Evolutionary conservation across 2,797 vertebrate species (phyloP), one percentile per base, ranked within the genome.

Genomic region (Sparus aurata): DNA sequence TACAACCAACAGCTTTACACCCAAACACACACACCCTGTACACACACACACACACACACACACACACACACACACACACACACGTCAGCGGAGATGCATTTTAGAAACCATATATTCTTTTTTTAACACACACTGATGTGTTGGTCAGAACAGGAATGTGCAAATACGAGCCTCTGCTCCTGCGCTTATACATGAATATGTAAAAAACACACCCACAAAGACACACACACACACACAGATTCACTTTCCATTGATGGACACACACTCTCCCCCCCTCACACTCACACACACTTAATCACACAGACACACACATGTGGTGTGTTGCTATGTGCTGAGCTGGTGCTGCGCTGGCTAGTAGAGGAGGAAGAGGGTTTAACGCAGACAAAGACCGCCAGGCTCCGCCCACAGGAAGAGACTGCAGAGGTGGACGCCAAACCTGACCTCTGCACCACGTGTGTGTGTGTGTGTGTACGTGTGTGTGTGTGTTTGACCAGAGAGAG

Each of bases 361-460:
- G 82, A 89, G 87, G 91, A 91, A 89, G 86, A 84, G 87, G 87
- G 85, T 89, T 93, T 95, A 95, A 90, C 85, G 73, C 80, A 73
- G 88, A 89, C 92, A 93, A 93, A 92, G 91, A 87, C 92, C 85
- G 75, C 89, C 49, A 91, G 88, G 89, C 93, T 91, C 93, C 94
- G 80, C 84, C 90, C 92, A 94, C 94, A 96, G 94, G 82, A 90
- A 91, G 80, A 72, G 57, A 43, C 30, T 15, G 69, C 34, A 0
- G 80, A 84, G 77, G 79, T 79, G 66, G 80, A 86, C 62, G 53
- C 25, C 96, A 93, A 95, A 95, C 53, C 75, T 90, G 88, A 87
- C 83, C 85, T 75, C 71, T 73, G 25, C 60, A 25, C 2, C 5
- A 27, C 13, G 62, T 62, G 46, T 30, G 49, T 65, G 75, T 76